These are phyloP conservation scores for Lochmaea crataegi DNA, from an alignment of 2,888 invertebrate species.

Conservation along the genomic window DNA sequence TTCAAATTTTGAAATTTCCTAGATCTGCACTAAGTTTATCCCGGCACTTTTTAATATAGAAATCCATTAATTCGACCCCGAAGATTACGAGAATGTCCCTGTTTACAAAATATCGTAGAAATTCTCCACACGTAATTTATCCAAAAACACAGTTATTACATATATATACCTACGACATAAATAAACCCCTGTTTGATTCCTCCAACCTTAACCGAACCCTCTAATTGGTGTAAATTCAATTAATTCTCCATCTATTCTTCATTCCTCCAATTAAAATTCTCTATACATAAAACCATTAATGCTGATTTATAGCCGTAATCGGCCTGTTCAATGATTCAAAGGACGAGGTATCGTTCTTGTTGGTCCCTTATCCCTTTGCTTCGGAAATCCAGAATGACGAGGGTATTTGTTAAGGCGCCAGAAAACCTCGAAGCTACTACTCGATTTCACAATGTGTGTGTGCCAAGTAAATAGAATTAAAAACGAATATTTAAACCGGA, in stretches of 20 bases:
- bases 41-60: too few species aligned
- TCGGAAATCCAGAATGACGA: background rate
- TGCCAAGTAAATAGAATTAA: background rate
- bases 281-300: background rate
- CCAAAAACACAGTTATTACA: too few species aligned
- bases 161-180: background rate
- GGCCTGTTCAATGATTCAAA: background rate
- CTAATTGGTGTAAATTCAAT: background rate
- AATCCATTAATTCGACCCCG: too few species aligned
- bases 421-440: background rate
- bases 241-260: background rate
- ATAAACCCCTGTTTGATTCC: background rate
- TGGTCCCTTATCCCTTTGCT: background rate
- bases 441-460: background rate
- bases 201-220: background rate
- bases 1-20: too few species aligned
- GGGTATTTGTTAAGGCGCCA: background rate
- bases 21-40: too few species aligned
- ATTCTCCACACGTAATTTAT: too few species aligned
- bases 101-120: too few species aligned
- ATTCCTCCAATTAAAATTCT: background rate
- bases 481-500: background rate
- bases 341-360: background rate
- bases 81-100: too few species aligned
- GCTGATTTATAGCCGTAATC: background rate